phyloP scores from a whole-genome alignment of 2,888 invertebrate species.

The Gerris lacustris region DNA sequence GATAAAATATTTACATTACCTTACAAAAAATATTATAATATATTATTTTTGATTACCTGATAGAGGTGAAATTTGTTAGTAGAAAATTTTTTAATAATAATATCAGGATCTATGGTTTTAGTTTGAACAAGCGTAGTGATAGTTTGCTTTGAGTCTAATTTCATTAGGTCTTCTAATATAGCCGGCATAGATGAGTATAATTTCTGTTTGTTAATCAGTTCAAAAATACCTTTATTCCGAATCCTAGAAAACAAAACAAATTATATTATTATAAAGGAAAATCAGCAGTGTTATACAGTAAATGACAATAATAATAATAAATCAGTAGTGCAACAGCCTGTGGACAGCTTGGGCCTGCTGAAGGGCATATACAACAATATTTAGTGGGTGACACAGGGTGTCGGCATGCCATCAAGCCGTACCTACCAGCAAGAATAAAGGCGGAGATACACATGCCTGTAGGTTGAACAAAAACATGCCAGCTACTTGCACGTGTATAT shows the following conservation, averaged over 20 bases:
- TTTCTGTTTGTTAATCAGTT: constrained; percentile 68
- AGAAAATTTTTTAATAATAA: constrained; percentile 68
- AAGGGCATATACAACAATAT: too few relatives aligned
- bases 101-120: constrained; percentile 56
- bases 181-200: constrained; percentile 72
- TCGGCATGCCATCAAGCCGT: too few relatives aligned
- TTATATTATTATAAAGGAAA: not conserved
- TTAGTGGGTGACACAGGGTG: too few relatives aligned
- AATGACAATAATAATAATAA: too few relatives aligned
- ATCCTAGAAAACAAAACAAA: constrained; percentile 41
- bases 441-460: too few relatives aligned
- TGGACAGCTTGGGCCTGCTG: too few relatives aligned
- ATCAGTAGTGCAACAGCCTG: too few relatives aligned
- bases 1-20: constrained; percentile 5
- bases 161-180: constrained; percentile 79
- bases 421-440: too few relatives aligned
- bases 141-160: constrained; percentile 68
- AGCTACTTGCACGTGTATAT: too few relatives aligned
- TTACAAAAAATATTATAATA: not conserved
- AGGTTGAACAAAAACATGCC: too few relatives aligned
- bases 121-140: constrained; percentile 70
- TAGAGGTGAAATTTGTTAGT: constrained; percentile 62
- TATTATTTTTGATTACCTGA: constrained; percentile 43
- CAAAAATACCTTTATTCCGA: constrained; percentile 80
- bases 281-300: too few relatives aligned